Evolutionary conservation across 1,140 invertebrate species (phyloP).

Genomic region (Macrocentrus cingulum): DNA sequence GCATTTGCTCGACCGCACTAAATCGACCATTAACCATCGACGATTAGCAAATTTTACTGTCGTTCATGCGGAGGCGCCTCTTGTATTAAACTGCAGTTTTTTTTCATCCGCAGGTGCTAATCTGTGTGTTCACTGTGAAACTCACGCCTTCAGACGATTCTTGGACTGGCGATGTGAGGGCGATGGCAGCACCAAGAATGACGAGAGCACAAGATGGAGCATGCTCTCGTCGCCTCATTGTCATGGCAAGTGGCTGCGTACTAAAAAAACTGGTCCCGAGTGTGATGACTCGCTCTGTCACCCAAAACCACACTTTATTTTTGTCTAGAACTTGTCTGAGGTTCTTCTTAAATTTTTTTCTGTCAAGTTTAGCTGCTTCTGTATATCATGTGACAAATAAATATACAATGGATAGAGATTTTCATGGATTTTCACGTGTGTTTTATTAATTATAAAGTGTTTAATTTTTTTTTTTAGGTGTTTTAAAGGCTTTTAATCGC

Average conservation of each 20-base stretch:
- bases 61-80: no score
- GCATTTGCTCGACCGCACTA: constrained; percentile 5
- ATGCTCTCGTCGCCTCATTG: constrained; percentile 76
- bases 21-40: constrained; percentile 16
- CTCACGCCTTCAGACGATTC: constrained; percentile 69
- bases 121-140: constrained; percentile 76
- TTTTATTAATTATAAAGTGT: no score
- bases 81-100: no score
- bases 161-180: constrained; percentile 78
- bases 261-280: constrained; percentile 61
- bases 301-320: constrained; percentile 66
- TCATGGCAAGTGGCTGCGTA: constrained; percentile 81
- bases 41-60: no score
- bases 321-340: constrained; percentile 59
- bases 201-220: constrained; percentile 73
- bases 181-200: constrained; percentile 70
- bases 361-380: no score
- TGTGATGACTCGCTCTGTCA: constrained; percentile 62
- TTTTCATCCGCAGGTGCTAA: constrained; percentile 61
- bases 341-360: background rate
- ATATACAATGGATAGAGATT: no score
- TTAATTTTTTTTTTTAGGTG: no score
- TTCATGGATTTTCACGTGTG: no score
- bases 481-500: background rate
- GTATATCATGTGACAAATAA: no score